Conservation (phyloP, 2,888 invertebrate species). For the Cetonia aurata region DNA sequence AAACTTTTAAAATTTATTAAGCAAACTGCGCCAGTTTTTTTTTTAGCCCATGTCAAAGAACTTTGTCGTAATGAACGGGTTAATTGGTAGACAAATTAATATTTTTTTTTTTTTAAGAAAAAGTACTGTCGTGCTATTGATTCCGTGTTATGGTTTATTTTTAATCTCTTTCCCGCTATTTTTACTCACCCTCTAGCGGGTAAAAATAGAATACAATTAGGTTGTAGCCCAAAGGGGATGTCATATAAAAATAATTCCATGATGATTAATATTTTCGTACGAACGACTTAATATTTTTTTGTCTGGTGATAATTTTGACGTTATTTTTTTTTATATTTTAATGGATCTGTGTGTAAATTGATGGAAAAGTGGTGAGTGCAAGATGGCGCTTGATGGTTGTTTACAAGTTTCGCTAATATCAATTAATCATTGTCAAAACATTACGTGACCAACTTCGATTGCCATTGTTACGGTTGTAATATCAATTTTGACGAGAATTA, state of each 20-base stretch:
- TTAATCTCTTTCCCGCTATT: constrained; percentile 2
- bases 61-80: background rate
- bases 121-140: background rate
- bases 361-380: background rate
- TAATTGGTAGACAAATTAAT: no score
- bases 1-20: constrained; percentile 26
- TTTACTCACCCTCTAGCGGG: background rate
- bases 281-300: constrained; percentile 12
- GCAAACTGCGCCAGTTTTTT: constrained; percentile 4
- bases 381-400: constrained; percentile 8
- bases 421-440: constrained; percentile 41
- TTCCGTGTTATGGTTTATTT: constrained; percentile 6
- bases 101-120: no score
- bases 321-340: background rate
- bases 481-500: constrained; percentile 39
- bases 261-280: constrained; percentile 24
- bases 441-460: constrained; percentile 23
- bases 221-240: constrained; percentile 1
- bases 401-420: constrained; percentile 15
- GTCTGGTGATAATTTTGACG: constrained; percentile 14
- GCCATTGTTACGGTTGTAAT: constrained; percentile 5
- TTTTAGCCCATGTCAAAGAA: background rate
- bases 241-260: constrained; percentile 29
- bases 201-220: constrained; percentile 16
- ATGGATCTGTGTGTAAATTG: background rate